Conservation (phyloP, 2,113 vertebrate species). For the Phainopepla nitens region DNA sequence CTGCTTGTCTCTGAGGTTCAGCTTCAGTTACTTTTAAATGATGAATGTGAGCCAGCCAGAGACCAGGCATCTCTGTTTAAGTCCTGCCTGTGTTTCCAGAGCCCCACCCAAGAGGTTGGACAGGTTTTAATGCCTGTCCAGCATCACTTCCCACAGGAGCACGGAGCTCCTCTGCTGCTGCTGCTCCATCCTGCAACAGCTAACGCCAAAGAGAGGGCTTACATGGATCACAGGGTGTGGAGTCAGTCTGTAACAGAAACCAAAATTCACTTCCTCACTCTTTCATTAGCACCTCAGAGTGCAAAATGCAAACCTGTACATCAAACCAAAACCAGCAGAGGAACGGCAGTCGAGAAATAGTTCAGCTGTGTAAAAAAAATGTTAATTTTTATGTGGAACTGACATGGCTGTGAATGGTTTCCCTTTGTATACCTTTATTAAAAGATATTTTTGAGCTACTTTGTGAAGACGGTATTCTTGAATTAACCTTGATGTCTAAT, state of each 20-base stretch:
- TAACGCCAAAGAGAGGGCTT: neutral
- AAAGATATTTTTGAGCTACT: neutral
- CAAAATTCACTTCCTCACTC: neutral
- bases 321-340: neutral
- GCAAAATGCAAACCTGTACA: neutral
- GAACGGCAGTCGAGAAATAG: neutral
- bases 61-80: neutral
- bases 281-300: neutral
- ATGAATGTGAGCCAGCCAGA: neutral
- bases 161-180: neutral
- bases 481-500: neutral
- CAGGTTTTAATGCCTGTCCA: neutral
- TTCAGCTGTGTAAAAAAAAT: neutral
- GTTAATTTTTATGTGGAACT: neutral
- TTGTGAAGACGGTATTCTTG: neutral
- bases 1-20: neutral
- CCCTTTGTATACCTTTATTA: neutral
- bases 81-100: neutral
- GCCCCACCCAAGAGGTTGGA: rapidly evolving
- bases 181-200: neutral
- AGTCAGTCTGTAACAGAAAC: neutral
- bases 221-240: neutral
- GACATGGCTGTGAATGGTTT: neutral
- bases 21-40: neutral
- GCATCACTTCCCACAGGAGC: neutral